Evolutionary conservation across 2,888 invertebrate genomes (phyloP).

Genomic region (Hydrotaea cyrtoneurina): DNA sequence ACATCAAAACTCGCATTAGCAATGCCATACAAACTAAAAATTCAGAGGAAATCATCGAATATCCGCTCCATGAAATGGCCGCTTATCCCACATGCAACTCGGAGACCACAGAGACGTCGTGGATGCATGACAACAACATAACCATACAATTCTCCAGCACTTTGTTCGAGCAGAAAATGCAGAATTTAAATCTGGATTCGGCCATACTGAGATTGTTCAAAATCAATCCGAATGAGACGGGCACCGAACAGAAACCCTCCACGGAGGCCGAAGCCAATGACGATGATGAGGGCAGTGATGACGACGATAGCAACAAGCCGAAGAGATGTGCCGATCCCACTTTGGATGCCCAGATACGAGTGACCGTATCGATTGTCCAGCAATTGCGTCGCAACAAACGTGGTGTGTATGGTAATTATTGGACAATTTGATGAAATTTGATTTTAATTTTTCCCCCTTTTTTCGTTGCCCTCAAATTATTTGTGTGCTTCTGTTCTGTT

Average conservation of each 20-base stretch:
- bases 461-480: background rate
- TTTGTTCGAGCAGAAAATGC: conserved; percentile 74
- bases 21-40: conserved; percentile 73
- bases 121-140: conserved; percentile 77
- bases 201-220: conserved; percentile 78
- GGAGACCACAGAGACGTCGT: conserved; percentile 75
- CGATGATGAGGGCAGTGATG: background rate
- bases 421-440: conserved; percentile 28
- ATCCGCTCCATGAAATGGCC: conserved; percentile 77
- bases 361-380: conserved; percentile 79
- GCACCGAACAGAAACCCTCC: conserved; percentile 18
- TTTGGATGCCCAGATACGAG: conserved; percentile 77
- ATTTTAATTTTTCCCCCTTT: conserved; percentile 50
- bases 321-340: conserved; percentile 71
- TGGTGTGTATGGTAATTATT: conserved; percentile 72
- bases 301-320: conserved; percentile 47
- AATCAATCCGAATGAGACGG: conserved; percentile 74
- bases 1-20: conserved; percentile 75
- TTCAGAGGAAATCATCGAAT: conserved; percentile 71
- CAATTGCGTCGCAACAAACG: conserved; percentile 77
- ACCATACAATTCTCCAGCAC: conserved; percentile 78
- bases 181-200: conserved; percentile 76
- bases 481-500: background rate
- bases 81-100: conserved; percentile 79
- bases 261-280: background rate